Conservation (phyloP, 2,113 vertebrate genomes). For the Sinocyclocheilus rhinocerous region DNA sequence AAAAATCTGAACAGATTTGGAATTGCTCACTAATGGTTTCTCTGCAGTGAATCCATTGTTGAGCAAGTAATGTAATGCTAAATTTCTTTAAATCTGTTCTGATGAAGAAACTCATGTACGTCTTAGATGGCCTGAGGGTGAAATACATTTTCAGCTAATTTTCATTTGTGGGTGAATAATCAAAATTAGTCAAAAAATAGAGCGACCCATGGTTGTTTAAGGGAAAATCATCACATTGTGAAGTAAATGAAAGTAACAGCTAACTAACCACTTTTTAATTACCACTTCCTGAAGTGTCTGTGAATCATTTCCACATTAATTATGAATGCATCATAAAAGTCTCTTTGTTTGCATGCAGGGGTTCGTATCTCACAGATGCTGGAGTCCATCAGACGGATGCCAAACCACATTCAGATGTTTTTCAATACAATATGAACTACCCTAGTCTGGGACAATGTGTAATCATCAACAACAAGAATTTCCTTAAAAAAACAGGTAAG, state of each 20-base stretch:
- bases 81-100: too few relatives aligned
- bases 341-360: not conserved
- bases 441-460: too few relatives aligned
- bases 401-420: too few relatives aligned
- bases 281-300: not conserved
- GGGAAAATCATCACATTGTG: not conserved
- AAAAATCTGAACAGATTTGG: not conserved
- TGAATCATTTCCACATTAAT: not conserved
- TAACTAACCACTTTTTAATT: not conserved
- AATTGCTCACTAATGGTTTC: not conserved
- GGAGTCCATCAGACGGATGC: too few relatives aligned
- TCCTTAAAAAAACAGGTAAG: too few relatives aligned
- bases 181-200: not conserved
- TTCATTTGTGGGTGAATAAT: not conserved
- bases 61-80: not conserved
- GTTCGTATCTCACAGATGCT: not conserved
- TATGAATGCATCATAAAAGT: not conserved
- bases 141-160: too few relatives aligned
- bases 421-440: too few relatives aligned
- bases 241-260: not conserved
- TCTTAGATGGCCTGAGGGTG: too few relatives aligned
- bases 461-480: too few relatives aligned
- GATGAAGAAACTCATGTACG: too few relatives aligned
- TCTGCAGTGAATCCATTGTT: not conserved
- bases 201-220: not conserved